Evolutionary conservation across 2,797 vertebrate genomes (phyloP).

Genomic region (Hypotaenidia okinawae): DNA sequence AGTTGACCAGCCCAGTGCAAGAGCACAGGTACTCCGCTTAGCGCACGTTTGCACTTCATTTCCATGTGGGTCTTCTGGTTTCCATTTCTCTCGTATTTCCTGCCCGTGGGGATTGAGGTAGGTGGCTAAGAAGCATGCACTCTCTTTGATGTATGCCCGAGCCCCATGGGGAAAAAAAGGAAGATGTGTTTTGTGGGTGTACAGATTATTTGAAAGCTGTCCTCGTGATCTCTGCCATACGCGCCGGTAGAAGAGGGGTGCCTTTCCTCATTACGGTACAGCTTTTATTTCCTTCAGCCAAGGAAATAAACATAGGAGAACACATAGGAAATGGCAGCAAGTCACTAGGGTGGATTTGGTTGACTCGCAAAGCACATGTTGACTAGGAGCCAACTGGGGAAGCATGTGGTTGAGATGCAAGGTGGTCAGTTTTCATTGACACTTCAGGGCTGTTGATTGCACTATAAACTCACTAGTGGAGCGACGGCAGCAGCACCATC

Average conservation of each 20-base stretch:
- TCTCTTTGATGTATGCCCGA: not conserved
- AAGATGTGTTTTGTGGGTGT: not conserved
- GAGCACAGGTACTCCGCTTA: not conserved
- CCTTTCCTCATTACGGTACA: not conserved
- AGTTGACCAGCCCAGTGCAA: not conserved
- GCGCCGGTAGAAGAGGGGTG: not conserved
- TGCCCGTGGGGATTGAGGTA: not conserved
- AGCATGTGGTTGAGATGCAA: not conserved
- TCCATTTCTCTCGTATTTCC: not conserved
- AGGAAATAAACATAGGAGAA: not conserved
- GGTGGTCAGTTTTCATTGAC: not conserved
- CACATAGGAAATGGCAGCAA: fast-evolving
- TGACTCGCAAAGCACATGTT: fast-evolving
- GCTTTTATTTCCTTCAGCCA: not conserved
- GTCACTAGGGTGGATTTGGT: not conserved
- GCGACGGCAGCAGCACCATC: not conserved
- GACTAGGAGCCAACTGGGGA: not conserved
- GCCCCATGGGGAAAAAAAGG: not conserved
- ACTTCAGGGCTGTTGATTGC: not conserved
- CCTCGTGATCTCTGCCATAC: not conserved
- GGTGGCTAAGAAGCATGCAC: not conserved
- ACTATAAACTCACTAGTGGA: fast-evolving
- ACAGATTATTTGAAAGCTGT: not conserved
- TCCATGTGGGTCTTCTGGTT: not conserved
- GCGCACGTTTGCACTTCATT: not conserved